Conservation (phyloP, 2,797 vertebrate species). For the Rhinatrema bivittatum region DNA sequence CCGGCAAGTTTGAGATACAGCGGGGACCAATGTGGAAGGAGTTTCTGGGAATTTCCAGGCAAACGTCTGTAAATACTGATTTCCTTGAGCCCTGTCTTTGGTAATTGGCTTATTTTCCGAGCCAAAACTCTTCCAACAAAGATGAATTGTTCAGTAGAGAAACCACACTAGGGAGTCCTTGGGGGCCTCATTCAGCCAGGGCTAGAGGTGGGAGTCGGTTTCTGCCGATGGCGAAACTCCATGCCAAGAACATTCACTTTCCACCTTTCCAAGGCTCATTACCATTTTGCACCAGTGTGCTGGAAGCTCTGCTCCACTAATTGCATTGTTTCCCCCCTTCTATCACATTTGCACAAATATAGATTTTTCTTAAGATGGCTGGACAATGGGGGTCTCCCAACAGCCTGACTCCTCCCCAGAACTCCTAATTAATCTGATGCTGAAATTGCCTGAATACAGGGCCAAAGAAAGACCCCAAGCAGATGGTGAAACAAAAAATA, state of each 20-base stretch:
- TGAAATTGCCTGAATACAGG: conserved; percentile 26
- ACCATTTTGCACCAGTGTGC: conserved; percentile 45
- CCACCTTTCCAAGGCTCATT: conserved; percentile 48
- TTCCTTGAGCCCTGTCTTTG: no score
- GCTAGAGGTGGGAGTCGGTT: no score
- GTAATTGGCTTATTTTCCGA: conserved; percentile 58
- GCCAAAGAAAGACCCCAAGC: conserved; percentile 9
- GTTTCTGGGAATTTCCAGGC: no score
- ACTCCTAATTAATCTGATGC: conserved; percentile 32
- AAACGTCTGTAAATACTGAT: no score
- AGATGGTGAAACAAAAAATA: conserved; percentile 1
- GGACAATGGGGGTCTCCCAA: conserved; percentile 42
- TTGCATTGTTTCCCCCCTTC: conserved; percentile 33
- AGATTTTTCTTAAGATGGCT: conserved; percentile 37
- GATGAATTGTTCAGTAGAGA: conserved; percentile 56
- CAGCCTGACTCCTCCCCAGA: conserved; percentile 22
- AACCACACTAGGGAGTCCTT: conserved; percentile 27
- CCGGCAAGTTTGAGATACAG: no score
- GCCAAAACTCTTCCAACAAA: conserved; percentile 37
- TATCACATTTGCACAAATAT: no score
- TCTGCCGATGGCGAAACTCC: no score
- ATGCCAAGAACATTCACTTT: no score
- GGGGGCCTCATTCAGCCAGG: no score
- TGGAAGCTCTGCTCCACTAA: conserved; percentile 40
- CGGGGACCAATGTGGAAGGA: no score